Conservation (phyloP, 2,797 vertebrate species). For the Onychomys leucogaster region DNA sequence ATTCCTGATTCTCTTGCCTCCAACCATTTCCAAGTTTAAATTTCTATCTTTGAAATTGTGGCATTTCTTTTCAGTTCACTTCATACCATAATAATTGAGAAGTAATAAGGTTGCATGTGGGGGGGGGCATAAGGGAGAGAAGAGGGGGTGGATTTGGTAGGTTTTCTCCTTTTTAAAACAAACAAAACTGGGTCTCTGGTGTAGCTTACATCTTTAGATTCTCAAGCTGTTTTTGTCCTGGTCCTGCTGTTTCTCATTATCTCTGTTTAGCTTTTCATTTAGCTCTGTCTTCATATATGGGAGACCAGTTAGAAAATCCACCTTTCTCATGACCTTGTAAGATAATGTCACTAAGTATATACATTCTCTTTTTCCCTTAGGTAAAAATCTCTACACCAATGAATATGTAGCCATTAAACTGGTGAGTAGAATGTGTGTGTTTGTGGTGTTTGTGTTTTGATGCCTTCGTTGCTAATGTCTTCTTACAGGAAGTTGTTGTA, state of each 20-base stretch:
- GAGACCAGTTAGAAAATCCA: conserved; percentile 56
- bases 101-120: conserved; percentile 22
- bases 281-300: conserved; percentile 65
- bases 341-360: conserved; percentile 76
- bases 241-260: conserved; percentile 50
- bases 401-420: conserved; percentile 99
- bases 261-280: conserved; percentile 69
- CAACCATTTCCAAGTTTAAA: background rate
- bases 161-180: conserved; percentile 32
- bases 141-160: background rate
- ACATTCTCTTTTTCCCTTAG: conserved; percentile 87
- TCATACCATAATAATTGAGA: conserved; percentile 20
- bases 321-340: conserved; percentile 77
- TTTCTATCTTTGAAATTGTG: conserved; percentile 56
- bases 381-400: conserved; percentile 99
- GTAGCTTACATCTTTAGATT: conserved; percentile 60
- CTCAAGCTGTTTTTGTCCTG: conserved; percentile 61
- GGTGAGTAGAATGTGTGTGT: conserved; percentile 91
- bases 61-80: conserved; percentile 38
- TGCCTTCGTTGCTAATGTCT: conserved; percentile 16
- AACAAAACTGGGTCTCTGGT: background rate
- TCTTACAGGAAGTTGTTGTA: conserved; percentile 65
- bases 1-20: background rate
- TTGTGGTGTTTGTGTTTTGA: conserved; percentile 57
- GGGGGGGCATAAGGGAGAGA: background rate